These are phyloP conservation scores for Tinea trinotella DNA, from an alignment of 2,888 invertebrate genomes.

Conservation along the genomic window DNA sequence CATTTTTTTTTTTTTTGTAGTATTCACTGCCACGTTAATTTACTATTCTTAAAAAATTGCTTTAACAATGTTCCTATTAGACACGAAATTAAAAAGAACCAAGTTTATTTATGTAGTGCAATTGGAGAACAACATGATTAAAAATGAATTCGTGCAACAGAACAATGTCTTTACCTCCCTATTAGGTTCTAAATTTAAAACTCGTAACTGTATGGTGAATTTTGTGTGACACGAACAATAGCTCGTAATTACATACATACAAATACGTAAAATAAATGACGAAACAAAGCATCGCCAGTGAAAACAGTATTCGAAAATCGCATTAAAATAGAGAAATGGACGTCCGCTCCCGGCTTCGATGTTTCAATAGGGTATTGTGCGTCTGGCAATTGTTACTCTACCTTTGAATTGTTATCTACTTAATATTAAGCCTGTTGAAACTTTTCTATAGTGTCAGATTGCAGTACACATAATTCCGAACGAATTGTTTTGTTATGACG, in stretches of 20 bases:
- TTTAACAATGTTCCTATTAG: too few species aligned
- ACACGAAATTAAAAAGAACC: not conserved
- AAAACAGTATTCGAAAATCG: conserved; percentile 18
- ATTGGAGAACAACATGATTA: not conserved
- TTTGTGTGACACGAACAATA: not conserved
- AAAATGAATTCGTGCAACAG: not conserved
- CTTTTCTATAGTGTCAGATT: conserved; percentile 8
- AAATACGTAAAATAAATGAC: not conserved
- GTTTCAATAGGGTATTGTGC: conserved; percentile 18
- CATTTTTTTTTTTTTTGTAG: conserved; percentile 3
- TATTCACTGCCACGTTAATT: too few species aligned
- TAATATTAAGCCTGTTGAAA: conserved; percentile 13
- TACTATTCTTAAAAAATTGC: too few species aligned
- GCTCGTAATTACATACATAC: not conserved
- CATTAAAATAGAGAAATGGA: conserved; percentile 17
- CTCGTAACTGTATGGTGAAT: not conserved
- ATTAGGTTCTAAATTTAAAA: not conserved
- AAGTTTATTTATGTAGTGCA: not conserved
- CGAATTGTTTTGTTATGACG: conserved; percentile 4
- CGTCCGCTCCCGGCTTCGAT: not conserved
- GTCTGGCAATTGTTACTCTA: conserved; percentile 17
- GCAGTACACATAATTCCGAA: conserved; percentile 3
- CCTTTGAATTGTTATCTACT: conserved; percentile 17
- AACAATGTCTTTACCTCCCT: not conserved
- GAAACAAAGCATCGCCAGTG: conserved; percentile 6